These are phyloP conservation scores for Papilio polytes DNA, from an alignment of 1,140 invertebrate genomes.

Conservation along the genomic window DNA sequence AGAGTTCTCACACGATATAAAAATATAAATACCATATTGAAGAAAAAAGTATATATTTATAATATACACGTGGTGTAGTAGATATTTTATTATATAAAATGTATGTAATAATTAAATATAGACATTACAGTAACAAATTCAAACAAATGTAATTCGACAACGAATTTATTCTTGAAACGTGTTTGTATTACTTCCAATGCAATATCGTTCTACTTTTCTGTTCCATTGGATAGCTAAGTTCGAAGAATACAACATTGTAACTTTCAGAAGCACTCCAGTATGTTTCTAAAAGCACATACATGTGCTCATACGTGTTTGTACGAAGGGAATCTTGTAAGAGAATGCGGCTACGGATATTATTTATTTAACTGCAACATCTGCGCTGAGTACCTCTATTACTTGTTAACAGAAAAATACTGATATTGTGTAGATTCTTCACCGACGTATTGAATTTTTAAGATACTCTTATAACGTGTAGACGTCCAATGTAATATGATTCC, in stretches of 20 bases:
- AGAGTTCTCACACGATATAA: constrained; percentile 2
- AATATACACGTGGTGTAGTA: too few species aligned
- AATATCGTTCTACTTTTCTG: not conserved
- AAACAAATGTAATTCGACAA: too few species aligned
- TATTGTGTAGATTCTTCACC: too few species aligned
- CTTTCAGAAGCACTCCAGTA: not conserved
- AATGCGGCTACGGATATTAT: not conserved
- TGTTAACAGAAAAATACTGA: not conserved
- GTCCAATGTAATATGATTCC: too few species aligned
- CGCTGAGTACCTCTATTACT: not conserved
- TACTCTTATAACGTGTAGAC: not conserved
- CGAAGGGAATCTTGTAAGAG: not conserved
- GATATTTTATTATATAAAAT: too few species aligned
- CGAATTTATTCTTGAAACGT: too few species aligned
- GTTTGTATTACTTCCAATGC: too few species aligned
- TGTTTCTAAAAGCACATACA: constrained; percentile 9
- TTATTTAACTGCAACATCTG: constrained; percentile 9
- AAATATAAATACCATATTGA: not conserved
- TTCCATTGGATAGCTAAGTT: not conserved
- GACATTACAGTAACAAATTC: too few species aligned
- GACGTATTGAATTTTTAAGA: not conserved
- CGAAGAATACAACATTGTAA: not conserved
- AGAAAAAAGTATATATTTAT: not conserved
- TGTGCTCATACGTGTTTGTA: not conserved
- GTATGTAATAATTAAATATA: too few species aligned